Percentiles rank a stretch among this genome's conserved stretches.
phyloP scores from a whole-genome alignment of 2,113 vertebrate species.

The Puma concolor region DNA sequence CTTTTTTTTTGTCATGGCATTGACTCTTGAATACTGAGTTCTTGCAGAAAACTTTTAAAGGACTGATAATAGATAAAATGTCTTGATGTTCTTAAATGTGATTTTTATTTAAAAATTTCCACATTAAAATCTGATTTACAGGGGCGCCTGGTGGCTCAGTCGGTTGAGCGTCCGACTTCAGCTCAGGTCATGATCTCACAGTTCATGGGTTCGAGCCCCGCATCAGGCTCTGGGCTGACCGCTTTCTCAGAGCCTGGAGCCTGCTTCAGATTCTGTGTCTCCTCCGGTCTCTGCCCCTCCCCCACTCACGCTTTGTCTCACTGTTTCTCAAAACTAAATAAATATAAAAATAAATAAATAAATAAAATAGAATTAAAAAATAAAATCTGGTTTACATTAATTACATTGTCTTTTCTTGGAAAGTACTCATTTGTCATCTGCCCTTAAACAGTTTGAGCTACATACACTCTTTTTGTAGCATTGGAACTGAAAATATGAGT shows the following conservation, averaged over 20 bases:
- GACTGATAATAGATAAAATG: not conserved
- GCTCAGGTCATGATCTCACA: too few relatives aligned
- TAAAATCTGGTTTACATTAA: not conserved
- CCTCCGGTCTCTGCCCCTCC: too few relatives aligned
- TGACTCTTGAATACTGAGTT: conserved; percentile 9
- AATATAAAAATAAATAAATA: too few relatives aligned
- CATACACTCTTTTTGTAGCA: not conserved
- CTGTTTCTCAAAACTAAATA: too few relatives aligned
- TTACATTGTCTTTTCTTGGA: not conserved
- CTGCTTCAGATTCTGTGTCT: too few relatives aligned
- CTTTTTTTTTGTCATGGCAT: not conserved
- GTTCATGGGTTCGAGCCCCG: too few relatives aligned
- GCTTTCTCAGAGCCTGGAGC: too few relatives aligned
- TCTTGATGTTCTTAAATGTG: not conserved
- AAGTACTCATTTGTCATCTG: not conserved
- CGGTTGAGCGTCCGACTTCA: too few relatives aligned
- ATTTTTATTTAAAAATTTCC: conserved; percentile 45
- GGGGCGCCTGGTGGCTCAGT: too few relatives aligned
- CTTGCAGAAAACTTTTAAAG: not conserved
- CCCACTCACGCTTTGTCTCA: too few relatives aligned
- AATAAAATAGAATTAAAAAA: too few relatives aligned
- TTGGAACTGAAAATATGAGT: not conserved
- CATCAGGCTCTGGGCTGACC: too few relatives aligned
- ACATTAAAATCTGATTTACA: not conserved
- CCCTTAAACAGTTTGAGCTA: conserved; percentile 3